Base-by-base conservation (phyloP, 2,113 vertebrate species). In the Illadopsis cleaveri region DNA sequence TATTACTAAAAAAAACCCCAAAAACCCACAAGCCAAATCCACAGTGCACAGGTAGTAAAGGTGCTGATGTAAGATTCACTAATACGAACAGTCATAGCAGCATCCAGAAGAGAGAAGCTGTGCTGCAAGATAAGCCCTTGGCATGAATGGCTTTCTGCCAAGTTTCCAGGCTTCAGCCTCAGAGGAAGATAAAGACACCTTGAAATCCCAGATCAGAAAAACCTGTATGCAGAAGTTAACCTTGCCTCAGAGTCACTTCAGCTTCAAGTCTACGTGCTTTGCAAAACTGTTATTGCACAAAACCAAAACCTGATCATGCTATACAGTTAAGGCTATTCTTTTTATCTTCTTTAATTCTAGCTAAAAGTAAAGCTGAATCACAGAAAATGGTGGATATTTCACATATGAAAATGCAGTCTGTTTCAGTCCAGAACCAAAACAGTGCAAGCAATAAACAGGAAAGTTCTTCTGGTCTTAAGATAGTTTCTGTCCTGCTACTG, bases 141-240 rank as follows among this genome's bases (percentile, higher is more conserved):
- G 66, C 68, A 62, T 1, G 5, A 53, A 58, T 47, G 44, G 81
- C 80, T 90, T 69, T 72, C 61, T 85, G 84, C 73, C 93, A 93
- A 61, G 45, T 50, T 76, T 64, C 84, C 62, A 68, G 53, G 51
- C 77, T 79, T 91, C 77, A 69, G 70, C 44, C 87, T 91, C 82
- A 22, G 64, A 73, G 73, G 86, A 79, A 92, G 68, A 54, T 47
- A 89, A 93, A 72, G 82, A 86, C 77, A 95, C 84, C 72, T 73
- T 93, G 91, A 93, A 95, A 87, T 58, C 75, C 38, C 79, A 78
- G 16, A 80, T 62, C 50, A 94, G 62, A 87, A 88, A 80, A 72
- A 76, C 57, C 40, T 37, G 3, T 20, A 10, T 61, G 38, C 35
- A 60, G 23, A 94, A 90, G 38, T 53, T 42, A 84, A 80, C 58